These are phyloP conservation scores for Timandra comae DNA, from an alignment of 2,888 invertebrate genomes.

Conservation along the genomic window DNA sequence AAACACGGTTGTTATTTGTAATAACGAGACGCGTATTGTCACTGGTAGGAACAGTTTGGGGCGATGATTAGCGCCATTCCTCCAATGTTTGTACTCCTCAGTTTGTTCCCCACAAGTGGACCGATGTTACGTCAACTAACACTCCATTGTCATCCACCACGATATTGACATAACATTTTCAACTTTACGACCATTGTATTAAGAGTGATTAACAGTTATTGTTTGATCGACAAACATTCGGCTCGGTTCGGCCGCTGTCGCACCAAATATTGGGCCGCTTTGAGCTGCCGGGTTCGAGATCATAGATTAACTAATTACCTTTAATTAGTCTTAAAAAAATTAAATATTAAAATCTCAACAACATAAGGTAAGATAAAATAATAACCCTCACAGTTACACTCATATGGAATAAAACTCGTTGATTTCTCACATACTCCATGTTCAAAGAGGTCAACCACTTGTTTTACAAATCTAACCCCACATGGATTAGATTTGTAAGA, in stretches of 20 bases:
- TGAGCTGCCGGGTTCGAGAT: conserved; percentile 52
- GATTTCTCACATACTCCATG: too few species aligned
- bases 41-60: conserved; percentile 35
- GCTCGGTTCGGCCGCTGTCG: conserved; percentile 39
- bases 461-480: too few species aligned
- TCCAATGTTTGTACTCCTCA: conserved; percentile 23
- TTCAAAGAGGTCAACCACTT: too few species aligned
- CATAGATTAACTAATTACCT: conserved; percentile 32
- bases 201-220: conserved; percentile 19
- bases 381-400: too few species aligned
- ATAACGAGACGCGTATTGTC: too few species aligned
- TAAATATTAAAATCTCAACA: too few species aligned
- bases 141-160: conserved; percentile 31
- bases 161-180: conserved; percentile 20
- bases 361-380: too few species aligned
- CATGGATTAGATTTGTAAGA: too few species aligned
- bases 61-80: conserved; percentile 38
- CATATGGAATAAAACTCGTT: too few species aligned
- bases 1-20: too few species aligned
- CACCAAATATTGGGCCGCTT: conserved; percentile 48
- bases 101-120: conserved; percentile 32
- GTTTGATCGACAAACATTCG: conserved; percentile 30
- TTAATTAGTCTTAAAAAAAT: too few species aligned
- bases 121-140: conserved; percentile 46
- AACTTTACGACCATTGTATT: conserved; percentile 19